These are phyloP conservation scores for Tanypteryx hageni DNA, from an alignment of 2,888 invertebrate species.

Conservation along the genomic window DNA sequence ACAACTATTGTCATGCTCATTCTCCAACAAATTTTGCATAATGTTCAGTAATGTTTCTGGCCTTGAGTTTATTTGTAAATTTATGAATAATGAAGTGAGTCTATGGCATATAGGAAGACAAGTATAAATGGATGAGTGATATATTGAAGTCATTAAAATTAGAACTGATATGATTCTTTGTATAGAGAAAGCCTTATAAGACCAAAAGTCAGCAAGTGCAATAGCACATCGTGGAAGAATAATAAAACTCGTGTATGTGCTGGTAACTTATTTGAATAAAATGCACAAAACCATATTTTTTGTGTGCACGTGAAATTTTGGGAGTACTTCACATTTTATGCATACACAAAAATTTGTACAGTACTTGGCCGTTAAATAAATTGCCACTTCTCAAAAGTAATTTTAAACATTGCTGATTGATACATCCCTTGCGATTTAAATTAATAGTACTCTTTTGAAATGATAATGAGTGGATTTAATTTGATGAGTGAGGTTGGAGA, in stretches of 20 bases:
- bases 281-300: constrained; percentile 45
- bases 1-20: background rate
- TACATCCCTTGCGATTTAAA: too few relatives aligned
- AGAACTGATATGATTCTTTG: background rate
- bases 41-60: background rate
- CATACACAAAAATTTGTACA: constrained; percentile 50
- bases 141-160: constrained; percentile 48
- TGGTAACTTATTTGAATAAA: constrained; percentile 51
- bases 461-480: too few relatives aligned
- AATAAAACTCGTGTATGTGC: constrained; percentile 37
- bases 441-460: too few relatives aligned
- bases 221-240: constrained; percentile 35
- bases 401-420: too few relatives aligned
- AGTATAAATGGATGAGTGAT: constrained; percentile 31
- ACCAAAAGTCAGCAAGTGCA: constrained; percentile 41
- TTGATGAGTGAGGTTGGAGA: too few relatives aligned
- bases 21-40: background rate
- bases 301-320: constrained; percentile 35
- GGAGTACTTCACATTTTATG: constrained; percentile 50
- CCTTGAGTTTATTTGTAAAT: constrained; percentile 43
- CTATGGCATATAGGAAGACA: constrained; percentile 2
- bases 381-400: background rate
- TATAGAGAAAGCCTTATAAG: constrained; percentile 29
- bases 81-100: constrained; percentile 52
- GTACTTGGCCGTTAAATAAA: constrained; percentile 34